These are phyloP conservation scores for Plutella xylostella DNA, from an alignment of 2,888 invertebrate species.

Conservation along the genomic window DNA sequence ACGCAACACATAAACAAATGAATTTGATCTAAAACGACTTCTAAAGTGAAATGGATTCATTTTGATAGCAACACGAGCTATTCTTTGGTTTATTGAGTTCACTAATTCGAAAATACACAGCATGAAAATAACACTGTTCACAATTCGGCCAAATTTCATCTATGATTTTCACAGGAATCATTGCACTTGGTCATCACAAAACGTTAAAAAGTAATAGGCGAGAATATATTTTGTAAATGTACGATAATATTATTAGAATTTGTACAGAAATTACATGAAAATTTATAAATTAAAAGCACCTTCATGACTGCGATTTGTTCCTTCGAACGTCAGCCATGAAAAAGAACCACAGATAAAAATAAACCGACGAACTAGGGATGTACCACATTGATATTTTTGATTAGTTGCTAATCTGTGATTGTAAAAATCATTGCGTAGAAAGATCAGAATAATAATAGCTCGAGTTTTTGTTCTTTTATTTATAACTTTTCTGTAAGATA, in stretches of 20 bases:
- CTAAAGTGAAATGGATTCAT: background rate
- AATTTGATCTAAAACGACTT: background rate
- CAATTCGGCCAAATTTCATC: conserved; percentile 35
- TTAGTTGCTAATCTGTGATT: no score
- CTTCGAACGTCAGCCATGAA: conserved; percentile 67
- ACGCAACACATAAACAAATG: background rate
- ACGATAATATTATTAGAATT: conserved; percentile 17
- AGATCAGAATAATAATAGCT: no score
- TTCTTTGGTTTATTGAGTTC: background rate
- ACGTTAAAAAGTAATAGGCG: no score
- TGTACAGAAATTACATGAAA: no score
- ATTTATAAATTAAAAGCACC: conserved; percentile 42
- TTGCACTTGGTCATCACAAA: conserved; percentile 13
- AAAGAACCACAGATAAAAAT: conserved; percentile 45
- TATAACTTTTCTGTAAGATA: no score
- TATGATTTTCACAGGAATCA: conserved; percentile 34
- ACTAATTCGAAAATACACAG: background rate
- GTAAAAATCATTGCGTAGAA: no score
- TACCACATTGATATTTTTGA: no score
- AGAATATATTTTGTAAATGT: conserved; percentile 13
- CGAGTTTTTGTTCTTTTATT: no score
- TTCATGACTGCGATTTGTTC: conserved; percentile 62
- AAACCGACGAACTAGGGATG: conserved; percentile 12
- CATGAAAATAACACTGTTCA: conserved; percentile 23
- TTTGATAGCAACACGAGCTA: background rate